Conservation (phyloP, 2,113 vertebrate species). For the Spilogale gracilis region DNA sequence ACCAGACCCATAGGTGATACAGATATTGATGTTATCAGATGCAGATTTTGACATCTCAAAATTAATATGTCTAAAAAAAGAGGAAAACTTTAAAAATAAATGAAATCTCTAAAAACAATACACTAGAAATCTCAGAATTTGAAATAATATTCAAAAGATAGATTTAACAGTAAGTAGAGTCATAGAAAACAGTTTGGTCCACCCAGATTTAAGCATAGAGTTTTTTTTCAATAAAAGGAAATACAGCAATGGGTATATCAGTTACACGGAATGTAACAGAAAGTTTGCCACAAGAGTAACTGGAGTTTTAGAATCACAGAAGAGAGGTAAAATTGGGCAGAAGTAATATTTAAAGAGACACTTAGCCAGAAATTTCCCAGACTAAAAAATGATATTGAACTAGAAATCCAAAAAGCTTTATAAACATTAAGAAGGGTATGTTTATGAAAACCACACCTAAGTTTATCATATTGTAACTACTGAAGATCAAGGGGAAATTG, state of each 20-base stretch:
- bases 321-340: not conserved
- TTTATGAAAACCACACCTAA: not conserved
- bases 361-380: not conserved
- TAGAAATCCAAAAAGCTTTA: not conserved
- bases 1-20: not conserved
- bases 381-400: not conserved
- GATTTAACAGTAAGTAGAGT: not conserved
- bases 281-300: not conserved
- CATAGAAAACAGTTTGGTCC: not conserved
- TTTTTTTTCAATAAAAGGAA: not conserved
- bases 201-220: not conserved
- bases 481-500: not conserved
- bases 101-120: not conserved
- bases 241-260: not conserved
- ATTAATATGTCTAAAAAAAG: not conserved
- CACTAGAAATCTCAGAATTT: not conserved
- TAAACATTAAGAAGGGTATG: not conserved
- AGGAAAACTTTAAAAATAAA: not conserved
- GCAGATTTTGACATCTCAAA: not conserved
- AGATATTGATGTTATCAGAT: not conserved
- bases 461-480: not conserved
- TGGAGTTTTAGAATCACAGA: not conserved
- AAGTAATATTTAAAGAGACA: not conserved
- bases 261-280: not conserved
- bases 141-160: not conserved